Evolutionary conservation across 1,140 invertebrate species (phyloP), one percentile per base, ranked within the genome.

Genomic region (Neuroterus valhalla): DNA sequence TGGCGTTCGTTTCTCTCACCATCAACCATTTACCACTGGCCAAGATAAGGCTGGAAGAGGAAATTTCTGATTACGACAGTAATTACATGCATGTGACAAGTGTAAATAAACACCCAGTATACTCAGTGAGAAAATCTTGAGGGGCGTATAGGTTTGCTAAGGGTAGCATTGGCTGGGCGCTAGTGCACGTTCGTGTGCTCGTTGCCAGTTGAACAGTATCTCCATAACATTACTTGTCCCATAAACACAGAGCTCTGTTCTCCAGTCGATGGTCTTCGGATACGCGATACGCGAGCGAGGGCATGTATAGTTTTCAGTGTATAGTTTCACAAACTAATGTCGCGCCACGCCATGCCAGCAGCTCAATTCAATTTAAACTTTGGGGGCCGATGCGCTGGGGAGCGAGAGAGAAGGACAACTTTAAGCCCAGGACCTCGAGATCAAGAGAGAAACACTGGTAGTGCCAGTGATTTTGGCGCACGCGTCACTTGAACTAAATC

Each of bases 311-410:
- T 82, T 82, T 82, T 67, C 80, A 82, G 71, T 76, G 77, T 84
- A 88, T 88, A 89, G 87, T 88, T 88, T 86, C 76, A 82, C 84
- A 84, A 88, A 89, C 84, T 88, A 88, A 43, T 82, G 78, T 76
- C 71, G 78, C 79, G 81, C 78, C 81, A 81, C 81, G 82, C 83
- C 75, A 85, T 84, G 85, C 86, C 84, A 88, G 84, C 82, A 85
- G 84, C 86, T 82, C 88, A 88, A 90, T 90, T 90, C 89, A 89
- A 90, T 90, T 90, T 89, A 90, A 90, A 90, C 87, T 90, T 90
- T 86, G 85, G 67, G 43, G 69, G 70, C 62, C 19, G 68, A 62
- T 38, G 62, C 17, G 66, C 23, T 48, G 50, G 73, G 72, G 52
- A 23, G 26, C 50, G 43, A 43, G 76, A 68, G 76, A 73, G 74